Base-by-base conservation (phyloP, 1,140 invertebrate species). In the Nylanderia fulva region DNA sequence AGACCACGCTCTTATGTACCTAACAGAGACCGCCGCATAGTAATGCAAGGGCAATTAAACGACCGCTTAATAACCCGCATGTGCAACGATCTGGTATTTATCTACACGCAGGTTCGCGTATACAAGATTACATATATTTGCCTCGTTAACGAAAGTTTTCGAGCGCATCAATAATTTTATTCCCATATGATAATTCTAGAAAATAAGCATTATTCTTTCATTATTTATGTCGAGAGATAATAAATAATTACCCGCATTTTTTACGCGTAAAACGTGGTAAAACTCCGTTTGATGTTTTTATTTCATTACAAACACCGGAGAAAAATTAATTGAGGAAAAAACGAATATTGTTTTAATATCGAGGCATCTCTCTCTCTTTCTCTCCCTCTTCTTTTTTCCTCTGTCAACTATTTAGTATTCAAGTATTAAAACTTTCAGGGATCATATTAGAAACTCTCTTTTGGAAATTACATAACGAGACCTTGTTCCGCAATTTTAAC, bases 61-160 rank as follows among this genome's bases (percentile, higher is more conserved):
- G 60, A n/a, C 36, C 36, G 77, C 27, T 79, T 72, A 58, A 82
- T 82, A 80, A 60, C 66, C 66, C 66, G 52, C 27, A 29, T 58
- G 48, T 56, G 54, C 13, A 18, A 64, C 60, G n/a, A 68, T 54
- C 63, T n/a, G 21, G 18, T 7, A n/a, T 42, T 56, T 58, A 27
- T 79, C 63, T 54, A 52, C 21, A 39, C n/a, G 52, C 45, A 36
- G 24, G 11, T 66, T 18, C 5, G 27, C 36, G 33, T 7, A 21
- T n/a, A n/a, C 39, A 11, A 27, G 39, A n/a, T 63, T 76, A 29
- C 63, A 76, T 68, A 68, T 39, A 21, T 8, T 27, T 24, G 4
- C 18, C 27, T 18, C 45, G 33, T 54, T 42, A 36, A 66, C 42
- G 15, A 13, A 21, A 21, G n/a, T 21, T 27, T 45, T 29, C 7